Percentiles rank a stretch among this genome's conserved stretches.
These are phyloP conservation scores for Serranochromis macrocephalus DNA, from an alignment of 2,113 vertebrate genomes.

Conservation along the genomic window DNA sequence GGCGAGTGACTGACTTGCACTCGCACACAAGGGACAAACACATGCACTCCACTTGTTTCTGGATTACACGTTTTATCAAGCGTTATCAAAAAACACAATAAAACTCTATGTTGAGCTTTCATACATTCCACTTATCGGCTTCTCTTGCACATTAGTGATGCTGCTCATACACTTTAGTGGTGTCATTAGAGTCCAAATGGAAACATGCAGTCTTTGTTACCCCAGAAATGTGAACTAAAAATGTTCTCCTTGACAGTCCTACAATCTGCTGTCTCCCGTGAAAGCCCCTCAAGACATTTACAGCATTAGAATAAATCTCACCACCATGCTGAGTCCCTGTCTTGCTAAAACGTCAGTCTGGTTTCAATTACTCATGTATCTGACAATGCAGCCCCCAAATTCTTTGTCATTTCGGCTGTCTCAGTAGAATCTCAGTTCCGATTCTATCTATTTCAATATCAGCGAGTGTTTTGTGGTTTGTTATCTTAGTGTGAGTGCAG, in stretches of 20 bases:
- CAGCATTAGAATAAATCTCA: background rate
- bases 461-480: background rate
- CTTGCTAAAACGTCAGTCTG: background rate
- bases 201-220: background rate
- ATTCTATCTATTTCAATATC: background rate
- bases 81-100: background rate
- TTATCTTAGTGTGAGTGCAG: background rate
- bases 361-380: background rate
- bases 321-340: background rate
- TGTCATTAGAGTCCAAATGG: background rate
- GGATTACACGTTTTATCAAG: conserved; percentile 28
- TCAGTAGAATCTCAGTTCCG: background rate
- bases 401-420: background rate
- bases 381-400: background rate
- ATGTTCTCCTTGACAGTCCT: background rate
- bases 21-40: conserved; percentile 11
- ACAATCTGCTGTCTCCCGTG: background rate
- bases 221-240: background rate
- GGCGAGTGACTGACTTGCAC: conserved; percentile 7
- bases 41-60: conserved; percentile 25
- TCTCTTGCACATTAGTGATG: background rate
- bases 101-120: background rate
- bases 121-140: background rate
- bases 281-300: background rate
- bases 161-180: background rate